phyloP scores from a whole-genome alignment of 2,113 vertebrate species.

The Ammospiza nelsoni region DNA sequence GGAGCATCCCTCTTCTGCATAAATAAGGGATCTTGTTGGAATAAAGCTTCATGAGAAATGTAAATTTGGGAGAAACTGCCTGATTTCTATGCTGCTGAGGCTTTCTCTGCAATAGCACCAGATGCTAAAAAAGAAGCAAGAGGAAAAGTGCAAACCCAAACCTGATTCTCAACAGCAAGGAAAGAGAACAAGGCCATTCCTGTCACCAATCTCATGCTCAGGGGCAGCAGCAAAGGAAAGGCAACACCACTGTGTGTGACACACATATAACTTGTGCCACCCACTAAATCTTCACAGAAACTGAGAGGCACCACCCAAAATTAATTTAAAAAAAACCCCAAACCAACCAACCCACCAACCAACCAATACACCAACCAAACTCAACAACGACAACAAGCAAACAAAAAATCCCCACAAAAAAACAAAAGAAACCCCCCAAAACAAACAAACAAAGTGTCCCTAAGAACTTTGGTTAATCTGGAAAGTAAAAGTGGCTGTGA shows the following conservation, averaged over 20 bases:
- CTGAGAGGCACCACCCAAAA: not conserved
- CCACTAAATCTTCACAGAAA: not conserved
- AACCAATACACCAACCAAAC: no score
- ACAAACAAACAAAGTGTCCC: not conserved
- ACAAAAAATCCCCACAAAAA: not conserved
- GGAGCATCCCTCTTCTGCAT: not conserved
- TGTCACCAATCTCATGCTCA: accelerated
- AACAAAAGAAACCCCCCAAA: not conserved
- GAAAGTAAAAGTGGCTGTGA: not conserved
- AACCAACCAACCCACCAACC: not conserved
- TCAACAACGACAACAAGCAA: not conserved
- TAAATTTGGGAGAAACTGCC: not conserved
- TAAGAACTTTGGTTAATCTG: not conserved
- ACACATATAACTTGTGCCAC: not conserved
- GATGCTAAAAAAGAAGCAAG: not conserved
- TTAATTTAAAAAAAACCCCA: not conserved
- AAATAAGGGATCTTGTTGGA: not conserved
- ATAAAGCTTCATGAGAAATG: not conserved
- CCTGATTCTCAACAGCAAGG: not conserved
- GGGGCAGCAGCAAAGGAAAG: not conserved
- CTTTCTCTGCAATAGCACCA: not conserved
- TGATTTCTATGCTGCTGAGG: not conserved
- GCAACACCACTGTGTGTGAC: not conserved
- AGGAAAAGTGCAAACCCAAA: slow-evolving; percentile 24
- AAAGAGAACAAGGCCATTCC: not conserved